Base-by-base conservation (phyloP, 1,140 invertebrate species). In the Meloidogyne floridensis region DNA sequence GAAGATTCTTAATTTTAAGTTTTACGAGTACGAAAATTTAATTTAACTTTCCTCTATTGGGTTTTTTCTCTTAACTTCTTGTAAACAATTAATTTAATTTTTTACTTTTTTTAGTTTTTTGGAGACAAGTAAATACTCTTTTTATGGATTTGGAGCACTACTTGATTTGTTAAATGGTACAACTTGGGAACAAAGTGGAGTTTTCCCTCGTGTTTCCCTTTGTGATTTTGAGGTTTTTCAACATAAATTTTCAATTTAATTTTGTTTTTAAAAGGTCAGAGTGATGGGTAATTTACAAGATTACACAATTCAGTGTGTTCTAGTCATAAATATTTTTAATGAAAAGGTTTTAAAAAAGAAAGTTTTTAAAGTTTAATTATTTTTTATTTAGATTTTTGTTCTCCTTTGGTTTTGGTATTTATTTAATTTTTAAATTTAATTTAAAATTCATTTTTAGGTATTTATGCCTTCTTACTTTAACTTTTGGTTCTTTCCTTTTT, bases 301-400 rank as follows among this genome's bases (percentile, higher is more conserved):
- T 70, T 91, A 92, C 82, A 91, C 91, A 47, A 91, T 92, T 76
- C 92, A 92, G 82, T 92, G 92, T 83, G 91, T 92, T 13, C 90
- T 92, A 77, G 91, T 92, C 18, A 92, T 92, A 65, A 92, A 92
- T 83, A 86, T 92, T 42, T 92, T 92, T 84, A 92, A 92, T 84
- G 92, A 92, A 84, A 92, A 92, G 85, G 91, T 92, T 42, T 92
- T 86, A 90, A 92, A 74, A 82, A 20, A 92, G 92, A 82, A 20
- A 92, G 91, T 91, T 92, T 92, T 65, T 83, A 92, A 82, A 51
- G 7, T 53, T 43, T 47, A 7, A 11, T 71, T 18, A 77, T 42
- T 79, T 20, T 72, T 7, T 47, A 15, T 81, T 81, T 15, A 56
- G 59, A 65, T 76, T 76, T 18, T 32, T 18, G 59, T 91, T 9